Conservation (phyloP, 1,140 invertebrate genomes). For the Temnothorax curvispinosus region DNA sequence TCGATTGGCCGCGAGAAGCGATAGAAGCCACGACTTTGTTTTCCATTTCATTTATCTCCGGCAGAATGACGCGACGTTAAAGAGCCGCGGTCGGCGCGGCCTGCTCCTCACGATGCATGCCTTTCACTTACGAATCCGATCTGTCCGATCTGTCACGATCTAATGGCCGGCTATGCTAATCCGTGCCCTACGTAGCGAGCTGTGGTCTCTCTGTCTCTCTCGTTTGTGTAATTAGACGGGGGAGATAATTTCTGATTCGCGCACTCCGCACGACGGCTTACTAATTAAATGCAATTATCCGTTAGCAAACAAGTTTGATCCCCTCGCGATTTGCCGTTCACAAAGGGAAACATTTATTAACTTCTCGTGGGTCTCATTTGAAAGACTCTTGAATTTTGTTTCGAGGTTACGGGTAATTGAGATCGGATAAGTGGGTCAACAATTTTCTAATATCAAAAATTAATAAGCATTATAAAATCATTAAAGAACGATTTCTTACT, state of each 20-base stretch:
- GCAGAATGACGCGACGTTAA: slow-evolving; percentile 27
- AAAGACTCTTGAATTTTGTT: slow-evolving; percentile 10
- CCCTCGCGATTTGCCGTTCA: slow-evolving; percentile 34
- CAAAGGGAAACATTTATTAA: slow-evolving; percentile 52
- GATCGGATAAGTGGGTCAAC: background rate
- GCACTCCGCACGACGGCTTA: slow-evolving; percentile 26
- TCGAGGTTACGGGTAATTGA: slow-evolving; percentile 17
- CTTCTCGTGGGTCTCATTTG: background rate
- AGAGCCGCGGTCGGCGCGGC: background rate
- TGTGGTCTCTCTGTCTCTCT: background rate
- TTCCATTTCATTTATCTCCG: slow-evolving; percentile 31
- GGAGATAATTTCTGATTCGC: slow-evolving; percentile 51
- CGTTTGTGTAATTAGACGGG: slow-evolving; percentile 28
- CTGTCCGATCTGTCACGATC: slow-evolving; percentile 57
- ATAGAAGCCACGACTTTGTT: background rate
- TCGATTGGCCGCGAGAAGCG: background rate
- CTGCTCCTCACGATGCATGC: slow-evolving; percentile 17
- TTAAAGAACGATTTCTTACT: background rate
- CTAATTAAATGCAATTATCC: slow-evolving; percentile 59
- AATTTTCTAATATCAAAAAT: background rate
- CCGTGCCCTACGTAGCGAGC: background rate
- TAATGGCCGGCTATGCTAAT: slow-evolving; percentile 53
- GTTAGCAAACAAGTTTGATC: slow-evolving; percentile 57
- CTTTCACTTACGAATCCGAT: slow-evolving; percentile 42
- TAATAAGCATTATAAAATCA: background rate